Conservation (phyloP, 2,113 vertebrate genomes). For the Spea multiplicata region DNA sequence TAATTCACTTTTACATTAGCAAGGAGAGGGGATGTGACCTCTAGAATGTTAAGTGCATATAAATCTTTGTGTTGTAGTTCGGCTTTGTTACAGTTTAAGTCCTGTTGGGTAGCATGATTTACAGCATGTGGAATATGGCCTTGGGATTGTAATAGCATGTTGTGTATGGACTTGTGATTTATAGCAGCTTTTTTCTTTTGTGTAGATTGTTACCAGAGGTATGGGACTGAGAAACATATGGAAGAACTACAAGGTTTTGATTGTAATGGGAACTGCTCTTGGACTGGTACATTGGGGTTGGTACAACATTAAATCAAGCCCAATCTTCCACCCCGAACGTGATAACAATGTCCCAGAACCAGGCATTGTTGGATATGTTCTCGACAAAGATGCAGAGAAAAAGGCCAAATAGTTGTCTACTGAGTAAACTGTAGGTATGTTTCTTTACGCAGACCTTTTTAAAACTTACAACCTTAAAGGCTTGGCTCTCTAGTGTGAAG, state of each 20-base stretch:
- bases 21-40: no score
- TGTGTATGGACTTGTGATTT: neutral
- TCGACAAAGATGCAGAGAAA: conserved; percentile 49
- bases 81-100: no score
- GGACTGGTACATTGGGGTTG: conserved; percentile 86
- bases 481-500: neutral
- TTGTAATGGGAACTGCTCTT: conserved; percentile 82
- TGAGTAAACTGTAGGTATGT: conserved; percentile 58
- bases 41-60: no score
- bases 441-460: neutral
- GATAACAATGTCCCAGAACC: conserved; percentile 64
- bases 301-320: conserved; percentile 74
- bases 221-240: conserved; percentile 81
- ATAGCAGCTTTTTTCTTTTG: conserved; percentile 48
- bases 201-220: conserved; percentile 60
- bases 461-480: conserved; percentile 3
- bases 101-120: no score
- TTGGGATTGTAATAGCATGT: no score
- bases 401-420: conserved; percentile 60
- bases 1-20: no score
- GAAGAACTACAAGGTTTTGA: conserved; percentile 80
- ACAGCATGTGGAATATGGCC: no score
- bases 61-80: no score
- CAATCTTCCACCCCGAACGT: conserved; percentile 64
- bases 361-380: conserved; percentile 66